phyloP scores from a whole-genome alignment of 2,113 vertebrate genomes.

The Megatriorchis doriae region DNA sequence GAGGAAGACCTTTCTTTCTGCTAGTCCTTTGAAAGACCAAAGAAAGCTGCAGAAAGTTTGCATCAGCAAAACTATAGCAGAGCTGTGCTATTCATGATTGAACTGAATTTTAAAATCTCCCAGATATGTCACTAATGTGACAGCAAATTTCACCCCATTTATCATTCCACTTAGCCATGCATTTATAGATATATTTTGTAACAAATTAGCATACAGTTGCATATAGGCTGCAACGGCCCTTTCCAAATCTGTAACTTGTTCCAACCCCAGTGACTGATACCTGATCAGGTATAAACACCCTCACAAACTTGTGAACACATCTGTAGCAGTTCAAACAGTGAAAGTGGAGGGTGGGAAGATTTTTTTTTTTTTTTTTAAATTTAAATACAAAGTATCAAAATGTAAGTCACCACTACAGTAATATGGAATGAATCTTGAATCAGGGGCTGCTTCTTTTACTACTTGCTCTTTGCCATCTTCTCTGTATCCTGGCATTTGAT shows the following conservation, averaged over 20 bases:
- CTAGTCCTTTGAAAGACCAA: neutral
- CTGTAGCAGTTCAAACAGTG: neutral
- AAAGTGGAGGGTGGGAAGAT: neutral
- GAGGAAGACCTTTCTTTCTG: neutral
- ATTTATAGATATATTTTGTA: neutral
- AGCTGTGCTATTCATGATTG: neutral
- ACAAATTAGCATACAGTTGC: neutral
- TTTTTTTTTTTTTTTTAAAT: neutral
- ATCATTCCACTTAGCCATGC: neutral
- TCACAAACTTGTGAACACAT: neutral
- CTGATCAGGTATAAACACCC: neutral
- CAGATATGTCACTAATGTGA: neutral
- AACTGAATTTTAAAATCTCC: neutral
- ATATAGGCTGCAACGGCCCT: neutral
- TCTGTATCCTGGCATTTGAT: neutral
- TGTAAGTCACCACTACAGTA: neutral
- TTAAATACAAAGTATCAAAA: neutral
- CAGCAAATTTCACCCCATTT: neutral
- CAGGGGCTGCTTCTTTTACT: neutral
- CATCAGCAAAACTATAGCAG: neutral
- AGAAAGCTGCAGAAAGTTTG: neutral
- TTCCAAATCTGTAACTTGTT: neutral
- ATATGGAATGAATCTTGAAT: neutral
- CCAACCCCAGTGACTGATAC: neutral
- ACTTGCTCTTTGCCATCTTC: neutral